Conservation (phyloP, 2,113 vertebrate species). For the Nettapus auritus region DNA sequence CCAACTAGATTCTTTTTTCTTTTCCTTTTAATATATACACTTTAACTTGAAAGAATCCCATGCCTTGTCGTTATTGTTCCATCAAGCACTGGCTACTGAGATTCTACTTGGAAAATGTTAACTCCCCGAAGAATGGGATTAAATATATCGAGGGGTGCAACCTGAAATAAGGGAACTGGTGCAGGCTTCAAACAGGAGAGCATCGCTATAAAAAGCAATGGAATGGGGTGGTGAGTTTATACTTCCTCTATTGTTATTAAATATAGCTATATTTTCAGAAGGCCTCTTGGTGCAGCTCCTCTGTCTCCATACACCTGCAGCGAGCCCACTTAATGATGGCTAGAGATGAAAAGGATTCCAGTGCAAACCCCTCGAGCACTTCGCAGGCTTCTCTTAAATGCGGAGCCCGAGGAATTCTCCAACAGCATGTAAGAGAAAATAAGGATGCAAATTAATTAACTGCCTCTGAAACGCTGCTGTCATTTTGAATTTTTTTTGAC, state of each 20-base stretch:
- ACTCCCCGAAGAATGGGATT: not conserved
- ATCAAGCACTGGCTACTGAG: not conserved
- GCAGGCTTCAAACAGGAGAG: not conserved
- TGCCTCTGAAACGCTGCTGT: not conserved
- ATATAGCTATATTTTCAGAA: constrained; percentile 19
- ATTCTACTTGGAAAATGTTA: not conserved
- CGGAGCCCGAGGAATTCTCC: constrained; percentile 36
- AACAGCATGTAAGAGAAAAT: not conserved
- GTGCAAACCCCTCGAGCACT: not conserved
- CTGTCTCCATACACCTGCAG: not conserved
- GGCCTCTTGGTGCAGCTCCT: not conserved
- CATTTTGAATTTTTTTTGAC: not conserved
- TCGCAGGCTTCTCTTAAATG: not conserved
- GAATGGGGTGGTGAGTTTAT: not conserved
- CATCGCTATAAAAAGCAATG: constrained; percentile 4
- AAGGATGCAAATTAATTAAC: not conserved
- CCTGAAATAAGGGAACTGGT: not conserved
- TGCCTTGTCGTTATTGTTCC: not conserved
- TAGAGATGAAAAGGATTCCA: constrained; percentile 45
- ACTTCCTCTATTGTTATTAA: constrained; percentile 21
- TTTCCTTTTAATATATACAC: not conserved
- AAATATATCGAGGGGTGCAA: not conserved
- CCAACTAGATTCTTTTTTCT: not conserved
- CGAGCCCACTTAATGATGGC: not conserved
- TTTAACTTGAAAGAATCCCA: not conserved